These are phyloP conservation scores for Menidia beryllina DNA, from an alignment of 2,113 vertebrate genomes.

Conservation along the genomic window DNA sequence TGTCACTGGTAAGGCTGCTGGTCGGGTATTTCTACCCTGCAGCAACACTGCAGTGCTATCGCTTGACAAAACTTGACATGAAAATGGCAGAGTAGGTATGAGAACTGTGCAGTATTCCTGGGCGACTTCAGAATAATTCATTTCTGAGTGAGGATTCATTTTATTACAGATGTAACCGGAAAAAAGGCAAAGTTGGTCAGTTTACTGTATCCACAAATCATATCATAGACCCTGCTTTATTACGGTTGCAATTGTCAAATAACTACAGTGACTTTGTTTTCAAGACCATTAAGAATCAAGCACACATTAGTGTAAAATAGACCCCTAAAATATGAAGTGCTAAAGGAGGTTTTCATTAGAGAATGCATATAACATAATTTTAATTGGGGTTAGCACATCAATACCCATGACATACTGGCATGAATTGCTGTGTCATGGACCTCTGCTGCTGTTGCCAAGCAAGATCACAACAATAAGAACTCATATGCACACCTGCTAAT, in stretches of 20 bases:
- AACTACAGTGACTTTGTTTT: not conserved
- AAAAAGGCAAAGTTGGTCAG: not conserved
- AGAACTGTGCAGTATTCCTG: not conserved
- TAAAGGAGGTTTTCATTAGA: not conserved
- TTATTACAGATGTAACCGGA: not conserved
- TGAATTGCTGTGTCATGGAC: conserved; percentile 4
- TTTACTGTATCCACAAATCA: not conserved
- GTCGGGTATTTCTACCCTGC: conserved; percentile 7
- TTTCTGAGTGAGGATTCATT: not conserved
- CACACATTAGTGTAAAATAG: not conserved
- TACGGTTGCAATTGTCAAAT: not conserved
- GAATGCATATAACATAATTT: conserved; percentile 1
- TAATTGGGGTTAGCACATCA: conserved; percentile 4
- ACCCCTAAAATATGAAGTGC: not conserved
- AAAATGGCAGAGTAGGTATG: not conserved
- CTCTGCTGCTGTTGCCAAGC: not conserved
- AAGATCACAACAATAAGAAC: not conserved
- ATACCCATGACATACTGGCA: conserved; percentile 32
- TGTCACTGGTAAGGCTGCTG: conserved; percentile 20
- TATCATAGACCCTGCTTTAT: not conserved
- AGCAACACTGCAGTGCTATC: conserved; percentile 4
- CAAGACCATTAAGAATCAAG: not conserved
- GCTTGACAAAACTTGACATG: conserved; percentile 4
- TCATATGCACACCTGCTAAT: not conserved
- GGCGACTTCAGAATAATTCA: not conserved